Conservation (phyloP, 2,797 vertebrate species). For the Sebastes melanostomus region DNA sequence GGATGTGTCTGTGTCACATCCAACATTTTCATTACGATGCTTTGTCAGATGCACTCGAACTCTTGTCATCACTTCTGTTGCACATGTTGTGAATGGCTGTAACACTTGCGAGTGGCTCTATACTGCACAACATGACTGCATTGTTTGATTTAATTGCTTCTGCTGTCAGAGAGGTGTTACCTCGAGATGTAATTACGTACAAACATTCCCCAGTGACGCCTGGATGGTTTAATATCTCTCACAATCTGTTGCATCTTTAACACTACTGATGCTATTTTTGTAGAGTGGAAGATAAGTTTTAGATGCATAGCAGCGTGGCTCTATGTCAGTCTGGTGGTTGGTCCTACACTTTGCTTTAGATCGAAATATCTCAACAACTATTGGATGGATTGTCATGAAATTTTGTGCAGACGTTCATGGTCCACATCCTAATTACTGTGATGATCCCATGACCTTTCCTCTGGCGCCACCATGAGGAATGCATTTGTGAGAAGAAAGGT, state of each 20-base stretch:
- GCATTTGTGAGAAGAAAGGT: too few species aligned
- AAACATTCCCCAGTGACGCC: slow-evolving; percentile 16
- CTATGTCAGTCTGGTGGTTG: background rate
- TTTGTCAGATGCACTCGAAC: background rate
- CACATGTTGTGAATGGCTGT: slow-evolving; percentile 4
- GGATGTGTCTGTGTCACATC: background rate
- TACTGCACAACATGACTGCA: background rate
- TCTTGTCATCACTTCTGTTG: background rate
- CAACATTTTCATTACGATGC: background rate
- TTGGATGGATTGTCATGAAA: background rate
- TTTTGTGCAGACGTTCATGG: background rate
- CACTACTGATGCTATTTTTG: background rate
- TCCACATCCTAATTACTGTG: too few species aligned
- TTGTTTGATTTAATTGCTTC: slow-evolving; percentile 35
- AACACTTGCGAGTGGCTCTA: background rate
- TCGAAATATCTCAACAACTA: background rate
- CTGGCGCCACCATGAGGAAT: background rate
- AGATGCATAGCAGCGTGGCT: background rate
- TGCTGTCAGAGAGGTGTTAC: slow-evolving; percentile 29
- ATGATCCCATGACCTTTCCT: background rate
- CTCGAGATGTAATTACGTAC: slow-evolving; percentile 33
- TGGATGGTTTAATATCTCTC: slow-evolving; percentile 7
- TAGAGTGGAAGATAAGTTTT: background rate
- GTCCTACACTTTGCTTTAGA: background rate
- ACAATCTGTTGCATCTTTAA: slow-evolving; percentile 5